Evolutionary conservation across 2,797 vertebrate species (phyloP), one percentile per base, ranked within the genome.

Genomic region (Chelonia mydas): DNA sequence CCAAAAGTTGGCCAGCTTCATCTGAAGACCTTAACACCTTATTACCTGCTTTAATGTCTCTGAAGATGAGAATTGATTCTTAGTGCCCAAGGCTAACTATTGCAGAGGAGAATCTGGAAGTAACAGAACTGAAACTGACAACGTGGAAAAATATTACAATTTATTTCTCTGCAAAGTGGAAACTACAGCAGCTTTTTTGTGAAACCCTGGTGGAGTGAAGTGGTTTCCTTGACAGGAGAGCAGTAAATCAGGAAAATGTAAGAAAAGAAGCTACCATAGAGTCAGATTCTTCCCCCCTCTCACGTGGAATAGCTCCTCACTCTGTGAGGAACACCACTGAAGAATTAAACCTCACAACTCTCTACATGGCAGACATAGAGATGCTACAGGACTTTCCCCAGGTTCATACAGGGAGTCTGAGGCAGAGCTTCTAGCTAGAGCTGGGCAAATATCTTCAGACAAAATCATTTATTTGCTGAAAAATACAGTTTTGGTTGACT

Each of bases 11-110:
- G 27, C 16, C 33, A 61, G 4, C 45, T 74, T 89, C 57, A 45
- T 12, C 47, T 90, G n/a, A 25, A 87, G 23, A 45, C 21, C 19
- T 12, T 77, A 84, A 86, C 11, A 45, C 82, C 47, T 88, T 45
- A 72, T 82, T 50, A 81, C 33, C 17, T 82, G 3, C 28, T 84
- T 87, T 83, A 90, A 80, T 17, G 6, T 68, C 90, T 92, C 79
- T 47, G 68, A 85, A 93, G 90, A 94, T 90, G n/a, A 86, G 68
- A 85, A 86, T 68, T 84, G 84, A 79, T 88, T 95, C 84, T 91
- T 86, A 25, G 49, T 23, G 37, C 57, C 83, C 16, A 23, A 41
- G 55, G 12, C 51, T 88, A 65, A 45, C 57, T 49, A 49, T 5
- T 81, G 31, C 49, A 51, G 25, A 68, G 8, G 45, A 41, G n/a